A percentile compares a stretch with the other conserved stretches of the same genome.
Evolutionary conservation across 2,113 vertebrate species (phyloP).

Genomic region (Brachyhypopomus occidentalis): DNA sequence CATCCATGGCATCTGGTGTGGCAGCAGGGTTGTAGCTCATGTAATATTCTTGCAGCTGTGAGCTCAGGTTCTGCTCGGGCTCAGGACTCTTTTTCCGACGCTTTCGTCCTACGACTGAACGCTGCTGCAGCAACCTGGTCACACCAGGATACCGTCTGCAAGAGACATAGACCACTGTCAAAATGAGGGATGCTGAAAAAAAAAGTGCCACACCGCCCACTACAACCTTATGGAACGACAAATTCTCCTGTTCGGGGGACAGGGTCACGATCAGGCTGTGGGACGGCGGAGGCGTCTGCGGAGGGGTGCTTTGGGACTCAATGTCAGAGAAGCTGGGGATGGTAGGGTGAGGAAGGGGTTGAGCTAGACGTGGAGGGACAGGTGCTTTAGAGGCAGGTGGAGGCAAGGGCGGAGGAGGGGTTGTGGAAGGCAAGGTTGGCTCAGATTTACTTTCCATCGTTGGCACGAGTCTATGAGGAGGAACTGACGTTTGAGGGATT

Average conservation of each 20-base stretch:
- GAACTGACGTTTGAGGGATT: constrained; percentile 70
- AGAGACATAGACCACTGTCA: constrained; percentile 92
- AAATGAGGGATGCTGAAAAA: constrained; percentile 89
- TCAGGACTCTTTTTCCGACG: constrained; percentile 94
- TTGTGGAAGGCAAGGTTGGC: constrained; percentile 80
- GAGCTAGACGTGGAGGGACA: constrained; percentile 78
- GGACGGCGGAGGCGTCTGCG: constrained; percentile 66
- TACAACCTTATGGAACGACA: constrained; percentile 96
- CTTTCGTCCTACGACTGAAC: constrained; percentile 88
- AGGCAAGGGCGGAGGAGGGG: constrained; percentile 65
- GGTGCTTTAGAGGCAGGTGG: constrained; percentile 67
- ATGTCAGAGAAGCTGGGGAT: constrained; percentile 77
- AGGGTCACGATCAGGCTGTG: constrained; percentile 66
- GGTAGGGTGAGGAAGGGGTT: constrained; percentile 82
- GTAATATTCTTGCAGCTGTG: constrained; percentile 99
- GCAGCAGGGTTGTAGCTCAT: constrained; percentile 99
- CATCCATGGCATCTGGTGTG: constrained; percentile 95
- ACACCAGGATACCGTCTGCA: constrained; percentile 96
- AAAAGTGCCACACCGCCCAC: constrained; percentile 96
- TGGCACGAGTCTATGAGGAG: constrained; percentile 63
- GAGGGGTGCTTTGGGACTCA: constrained; percentile 64
- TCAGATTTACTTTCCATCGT: constrained; percentile 67
- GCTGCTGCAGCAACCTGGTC: constrained; percentile 90
- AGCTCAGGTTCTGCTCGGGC: constrained; percentile 94
- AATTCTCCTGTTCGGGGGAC: constrained; percentile 89